Conservation (phyloP, 2,797 vertebrate species). For the Lemur catta region DNA sequence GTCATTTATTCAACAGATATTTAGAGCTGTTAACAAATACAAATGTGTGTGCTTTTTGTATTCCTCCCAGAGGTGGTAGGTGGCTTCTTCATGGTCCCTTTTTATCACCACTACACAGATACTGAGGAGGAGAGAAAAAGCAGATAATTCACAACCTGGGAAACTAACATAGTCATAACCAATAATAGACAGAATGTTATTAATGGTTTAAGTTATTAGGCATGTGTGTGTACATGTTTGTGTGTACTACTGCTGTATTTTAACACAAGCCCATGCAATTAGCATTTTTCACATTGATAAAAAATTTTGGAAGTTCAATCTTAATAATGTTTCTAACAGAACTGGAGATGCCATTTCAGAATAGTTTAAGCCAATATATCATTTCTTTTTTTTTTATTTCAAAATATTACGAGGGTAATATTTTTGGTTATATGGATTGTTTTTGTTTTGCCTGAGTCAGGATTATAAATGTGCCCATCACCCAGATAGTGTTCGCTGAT, state of each 20-base stretch:
- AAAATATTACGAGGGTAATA: not conserved
- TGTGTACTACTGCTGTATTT: not conserved
- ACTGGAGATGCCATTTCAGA: conserved; percentile 19
- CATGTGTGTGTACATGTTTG: not conserved
- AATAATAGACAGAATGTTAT: not conserved
- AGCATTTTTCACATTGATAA: conserved; percentile 22
- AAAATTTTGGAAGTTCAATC: not conserved
- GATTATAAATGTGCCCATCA: not conserved
- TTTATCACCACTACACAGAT: not conserved
- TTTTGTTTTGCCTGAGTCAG: not conserved
- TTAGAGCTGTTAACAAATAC: not conserved
- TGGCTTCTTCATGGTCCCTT: not conserved
- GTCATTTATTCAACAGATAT: not conserved
- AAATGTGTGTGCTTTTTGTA: not conserved
- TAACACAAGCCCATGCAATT: not conserved
- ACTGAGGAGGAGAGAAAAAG: not conserved
- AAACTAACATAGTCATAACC: not conserved
- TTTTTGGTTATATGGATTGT: not conserved
- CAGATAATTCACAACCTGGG: not conserved
- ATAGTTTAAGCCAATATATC: not conserved
- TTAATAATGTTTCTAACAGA: conserved; percentile 11
- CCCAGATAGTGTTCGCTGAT: not conserved
- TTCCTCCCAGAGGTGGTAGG: not conserved
- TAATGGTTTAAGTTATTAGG: not conserved
- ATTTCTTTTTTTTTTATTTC: not conserved